These are phyloP conservation scores for Mantis religiosa DNA, from an alignment of 2,888 invertebrate genomes.

Conservation along the genomic window DNA sequence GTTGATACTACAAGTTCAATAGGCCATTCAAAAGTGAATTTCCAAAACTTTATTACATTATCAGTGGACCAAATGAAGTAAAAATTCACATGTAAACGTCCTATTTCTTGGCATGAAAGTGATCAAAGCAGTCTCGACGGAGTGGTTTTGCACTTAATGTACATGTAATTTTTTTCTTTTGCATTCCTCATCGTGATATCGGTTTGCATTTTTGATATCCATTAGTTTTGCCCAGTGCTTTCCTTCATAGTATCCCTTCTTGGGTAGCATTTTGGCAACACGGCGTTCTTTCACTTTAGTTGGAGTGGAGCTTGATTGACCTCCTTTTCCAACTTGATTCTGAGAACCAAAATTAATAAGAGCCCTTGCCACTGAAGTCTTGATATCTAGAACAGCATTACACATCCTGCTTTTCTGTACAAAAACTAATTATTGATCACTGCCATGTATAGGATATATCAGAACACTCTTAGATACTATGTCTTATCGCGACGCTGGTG, in stretches of 20 bases:
- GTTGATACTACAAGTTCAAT: no score
- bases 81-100: not conserved
- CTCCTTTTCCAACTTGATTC: not conserved
- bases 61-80: no score
- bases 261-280: not conserved
- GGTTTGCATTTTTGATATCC: not conserved
- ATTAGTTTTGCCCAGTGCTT: slow-evolving; percentile 5
- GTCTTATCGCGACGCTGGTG: not conserved
- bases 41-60: no score
- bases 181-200: not conserved
- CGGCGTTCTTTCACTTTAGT: not conserved
- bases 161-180: slow-evolving; percentile 13
- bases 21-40: no score
- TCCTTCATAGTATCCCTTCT: slow-evolving; percentile 3
- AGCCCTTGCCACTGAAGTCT: not conserved
- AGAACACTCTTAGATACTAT: slow-evolving; percentile 13
- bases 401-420: not conserved
- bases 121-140: slow-evolving; percentile 3
- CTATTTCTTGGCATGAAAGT: not conserved
- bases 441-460: slow-evolving; percentile 7
- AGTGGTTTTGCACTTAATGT: slow-evolving; percentile 3
- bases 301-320: not conserved
- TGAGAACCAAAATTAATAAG: not conserved
- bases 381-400: not conserved
- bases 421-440: slow-evolving; percentile 7